phyloP scores from a whole-genome alignment of 2,113 vertebrate species.

The Neotragus moschatus region DNA sequence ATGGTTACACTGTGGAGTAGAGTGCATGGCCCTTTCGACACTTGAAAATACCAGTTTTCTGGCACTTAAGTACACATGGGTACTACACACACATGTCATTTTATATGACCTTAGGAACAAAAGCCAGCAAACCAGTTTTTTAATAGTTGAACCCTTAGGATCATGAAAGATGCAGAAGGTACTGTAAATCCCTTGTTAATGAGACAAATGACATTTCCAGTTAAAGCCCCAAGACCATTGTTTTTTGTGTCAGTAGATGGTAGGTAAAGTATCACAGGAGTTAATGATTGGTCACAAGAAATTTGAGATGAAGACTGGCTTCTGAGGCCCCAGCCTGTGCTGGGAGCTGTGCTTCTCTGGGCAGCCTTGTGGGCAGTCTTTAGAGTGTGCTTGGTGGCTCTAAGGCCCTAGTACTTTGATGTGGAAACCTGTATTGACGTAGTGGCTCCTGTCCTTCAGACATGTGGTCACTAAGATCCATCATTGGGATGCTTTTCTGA shows the following conservation, averaged over 20 bases:
- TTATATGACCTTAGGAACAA: conserved; percentile 21
- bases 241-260: neutral
- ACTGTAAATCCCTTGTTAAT: neutral
- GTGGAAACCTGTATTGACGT: neutral
- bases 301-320: neutral
- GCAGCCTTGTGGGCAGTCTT: neutral
- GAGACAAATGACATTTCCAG: neutral
- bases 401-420: neutral
- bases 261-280: neutral
- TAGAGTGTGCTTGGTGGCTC: neutral
- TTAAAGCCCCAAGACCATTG: neutral
- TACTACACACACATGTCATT: neutral
- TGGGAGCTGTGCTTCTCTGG: neutral
- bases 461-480: neutral
- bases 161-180: neutral
- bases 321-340: neutral
- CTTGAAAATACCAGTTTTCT: conserved; percentile 51
- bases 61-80: conserved; percentile 29
- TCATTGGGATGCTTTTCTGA: neutral
- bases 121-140: conserved; percentile 34
- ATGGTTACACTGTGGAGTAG: neutral
- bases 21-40: conserved; percentile 15
- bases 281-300: neutral
- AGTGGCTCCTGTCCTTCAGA: neutral
- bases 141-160: neutral